These are phyloP conservation scores for Drosophila rubida DNA, from an alignment of 2,888 invertebrate species.

Conservation along the genomic window DNA sequence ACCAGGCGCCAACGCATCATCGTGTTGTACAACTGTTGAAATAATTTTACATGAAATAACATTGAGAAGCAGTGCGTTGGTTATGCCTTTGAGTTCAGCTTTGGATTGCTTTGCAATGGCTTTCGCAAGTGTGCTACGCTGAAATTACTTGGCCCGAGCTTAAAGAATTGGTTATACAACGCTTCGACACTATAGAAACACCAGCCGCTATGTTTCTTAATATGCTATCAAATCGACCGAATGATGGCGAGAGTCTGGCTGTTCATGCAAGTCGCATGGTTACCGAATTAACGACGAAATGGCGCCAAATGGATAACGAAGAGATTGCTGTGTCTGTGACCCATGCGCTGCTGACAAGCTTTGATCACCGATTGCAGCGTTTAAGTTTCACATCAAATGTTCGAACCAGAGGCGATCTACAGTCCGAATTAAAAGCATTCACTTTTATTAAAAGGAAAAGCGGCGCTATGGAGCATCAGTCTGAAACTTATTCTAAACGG, in stretches of 20 bases:
- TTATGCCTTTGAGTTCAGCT: conserved; percentile 20
- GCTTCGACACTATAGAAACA: conserved; percentile 29
- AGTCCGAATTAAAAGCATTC: conserved; percentile 27
- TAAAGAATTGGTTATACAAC: conserved; percentile 26
- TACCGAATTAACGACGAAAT: conserved; percentile 24
- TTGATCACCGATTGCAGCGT: conserved; percentile 38
- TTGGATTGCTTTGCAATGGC: conserved; percentile 21
- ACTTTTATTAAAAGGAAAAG: conserved; percentile 20
- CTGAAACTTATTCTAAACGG: neutral
- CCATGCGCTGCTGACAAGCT: conserved; percentile 27
- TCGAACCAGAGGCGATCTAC: conserved; percentile 28
- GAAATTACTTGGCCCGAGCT: conserved; percentile 24
- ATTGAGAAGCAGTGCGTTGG: conserved; percentile 24
- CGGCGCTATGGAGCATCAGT: conserved; percentile 12
- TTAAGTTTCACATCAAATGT: conserved; percentile 42
- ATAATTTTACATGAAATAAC: conserved; percentile 24
- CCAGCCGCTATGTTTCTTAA: conserved; percentile 32
- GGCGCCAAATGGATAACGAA: conserved; percentile 34
- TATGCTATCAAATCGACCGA: conserved; percentile 24
- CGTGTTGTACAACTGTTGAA: conserved; percentile 29
- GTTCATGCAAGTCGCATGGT: conserved; percentile 27
- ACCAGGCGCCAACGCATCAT: conserved; percentile 29
- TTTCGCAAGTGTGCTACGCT: conserved; percentile 11
- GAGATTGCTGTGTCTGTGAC: conserved; percentile 29
- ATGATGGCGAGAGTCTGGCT: conserved; percentile 27